Percentiles rank a stretch among this genome's conserved stretches.
phyloP scores from a whole-genome alignment of 2,797 vertebrate species.

The Acipenser ruthenus region DNA sequence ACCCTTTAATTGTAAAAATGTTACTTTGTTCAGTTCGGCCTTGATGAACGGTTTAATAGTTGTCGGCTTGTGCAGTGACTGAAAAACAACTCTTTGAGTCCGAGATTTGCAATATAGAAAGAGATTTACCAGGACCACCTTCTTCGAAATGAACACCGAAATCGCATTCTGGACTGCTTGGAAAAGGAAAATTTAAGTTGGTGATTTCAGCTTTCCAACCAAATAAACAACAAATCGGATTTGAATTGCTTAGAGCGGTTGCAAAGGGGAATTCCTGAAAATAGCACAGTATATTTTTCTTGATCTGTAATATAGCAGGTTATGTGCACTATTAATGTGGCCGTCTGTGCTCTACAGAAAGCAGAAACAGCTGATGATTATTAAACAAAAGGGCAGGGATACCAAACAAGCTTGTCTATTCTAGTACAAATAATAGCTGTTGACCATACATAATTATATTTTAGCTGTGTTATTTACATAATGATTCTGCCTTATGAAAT shows the following conservation, averaged over 20 bases:
- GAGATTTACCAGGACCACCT: background rate
- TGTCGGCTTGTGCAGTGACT: slow-evolving; percentile 2
- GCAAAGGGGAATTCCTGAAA: background rate
- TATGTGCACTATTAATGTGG: too few species aligned
- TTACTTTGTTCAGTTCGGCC: slow-evolving; percentile 14
- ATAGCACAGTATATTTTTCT: background rate
- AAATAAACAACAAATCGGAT: background rate
- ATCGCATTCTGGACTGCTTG: background rate
- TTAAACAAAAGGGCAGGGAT: too few species aligned
- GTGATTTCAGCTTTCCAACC: background rate
- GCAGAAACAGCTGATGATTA: too few species aligned
- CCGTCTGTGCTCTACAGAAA: too few species aligned
- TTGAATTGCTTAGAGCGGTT: background rate
- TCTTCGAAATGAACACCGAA: background rate
- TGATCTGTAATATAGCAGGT: too few species aligned
- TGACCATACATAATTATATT: background rate
- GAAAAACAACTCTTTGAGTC: background rate
- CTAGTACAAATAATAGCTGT: too few species aligned
- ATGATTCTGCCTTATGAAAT: background rate
- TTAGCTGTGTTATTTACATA: background rate
- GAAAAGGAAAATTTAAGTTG: background rate
- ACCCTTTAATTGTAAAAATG: background rate
- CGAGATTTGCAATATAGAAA: background rate
- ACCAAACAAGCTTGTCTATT: too few species aligned
- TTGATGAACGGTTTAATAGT: background rate